phyloP scores from a whole-genome alignment of 2,113 vertebrate species.

The Channa maculata region DNA sequence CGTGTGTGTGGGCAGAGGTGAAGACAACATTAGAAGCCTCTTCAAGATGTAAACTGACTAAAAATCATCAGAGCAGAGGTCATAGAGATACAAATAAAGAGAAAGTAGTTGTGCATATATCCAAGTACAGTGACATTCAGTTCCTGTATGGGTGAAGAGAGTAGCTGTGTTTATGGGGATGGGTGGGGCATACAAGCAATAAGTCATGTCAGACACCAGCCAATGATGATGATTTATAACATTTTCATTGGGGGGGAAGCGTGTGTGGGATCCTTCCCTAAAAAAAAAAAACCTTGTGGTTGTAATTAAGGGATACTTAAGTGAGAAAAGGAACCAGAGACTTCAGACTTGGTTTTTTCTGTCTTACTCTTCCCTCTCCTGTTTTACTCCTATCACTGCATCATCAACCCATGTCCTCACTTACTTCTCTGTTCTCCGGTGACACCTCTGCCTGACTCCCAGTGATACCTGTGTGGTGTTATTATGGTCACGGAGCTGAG shows the following conservation, averaged over 20 bases:
- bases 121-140: slow-evolving; percentile 17
- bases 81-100: neutral
- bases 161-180: slow-evolving; percentile 48
- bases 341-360: slow-evolving; percentile 35
- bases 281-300: slow-evolving; percentile 43
- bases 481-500: slow-evolving; percentile 71
- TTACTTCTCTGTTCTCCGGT: slow-evolving; percentile 63
- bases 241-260: slow-evolving; percentile 52
- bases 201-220: slow-evolving; percentile 57
- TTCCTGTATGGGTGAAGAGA: slow-evolving; percentile 43
- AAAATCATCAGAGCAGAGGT: slow-evolving; percentile 1
- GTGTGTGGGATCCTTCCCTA: slow-evolving; percentile 39
- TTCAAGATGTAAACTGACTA: neutral
- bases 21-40: neutral
- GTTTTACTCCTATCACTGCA: slow-evolving; percentile 65
- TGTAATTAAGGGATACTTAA: slow-evolving; percentile 68
- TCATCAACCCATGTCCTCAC: slow-evolving; percentile 65
- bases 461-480: slow-evolving; percentile 63
- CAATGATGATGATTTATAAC: slow-evolving; percentile 61
- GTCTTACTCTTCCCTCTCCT: slow-evolving; percentile 24
- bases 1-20: neutral
- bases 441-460: slow-evolving; percentile 76
- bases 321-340: slow-evolving; percentile 48
- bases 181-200: slow-evolving; percentile 56
- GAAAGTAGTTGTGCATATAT: neutral